Percentiles rank a stretch among this genome's conserved stretches.
phyloP scores from a whole-genome alignment of 2,888 invertebrate species.

The Meghimatium bilineatum region DNA sequence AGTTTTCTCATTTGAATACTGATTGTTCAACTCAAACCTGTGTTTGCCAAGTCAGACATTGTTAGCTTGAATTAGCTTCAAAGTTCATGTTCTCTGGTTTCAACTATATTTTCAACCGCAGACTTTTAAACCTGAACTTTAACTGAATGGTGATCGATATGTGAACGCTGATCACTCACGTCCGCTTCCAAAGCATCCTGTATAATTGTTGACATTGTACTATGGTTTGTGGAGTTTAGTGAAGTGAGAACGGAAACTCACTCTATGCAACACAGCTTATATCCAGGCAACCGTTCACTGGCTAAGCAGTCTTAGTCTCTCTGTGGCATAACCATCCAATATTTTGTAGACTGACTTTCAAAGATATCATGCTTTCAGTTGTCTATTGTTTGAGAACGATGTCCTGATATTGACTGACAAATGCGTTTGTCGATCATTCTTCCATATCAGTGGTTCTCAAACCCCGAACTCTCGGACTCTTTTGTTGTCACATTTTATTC shows the following conservation, averaged over 20 bases:
- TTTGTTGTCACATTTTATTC: too few relatives aligned
- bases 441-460: too few relatives aligned
- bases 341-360: slow-evolving; percentile 10
- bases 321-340: not conserved
- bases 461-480: too few relatives aligned
- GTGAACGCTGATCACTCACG: not conserved
- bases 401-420: not conserved
- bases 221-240: not conserved
- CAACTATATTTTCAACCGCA: not conserved
- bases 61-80: not conserved
- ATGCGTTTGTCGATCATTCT: not conserved
- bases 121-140: not conserved
- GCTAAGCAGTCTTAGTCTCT: not conserved
- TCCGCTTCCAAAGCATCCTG: not conserved
- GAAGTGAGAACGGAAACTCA: not conserved
- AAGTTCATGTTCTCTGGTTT: not conserved
- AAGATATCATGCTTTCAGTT: not conserved
- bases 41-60: not conserved
- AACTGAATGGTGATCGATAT: slow-evolving; percentile 1
- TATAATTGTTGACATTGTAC: slow-evolving; percentile 9
- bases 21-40: not conserved
- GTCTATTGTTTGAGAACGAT: not conserved
- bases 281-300: slow-evolving; percentile 2
- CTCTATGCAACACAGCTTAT: not conserved
- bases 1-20: not conserved